Evolutionary conservation across 2,797 vertebrate species (phyloP).

Genomic region (Alectoris magna): DNA sequence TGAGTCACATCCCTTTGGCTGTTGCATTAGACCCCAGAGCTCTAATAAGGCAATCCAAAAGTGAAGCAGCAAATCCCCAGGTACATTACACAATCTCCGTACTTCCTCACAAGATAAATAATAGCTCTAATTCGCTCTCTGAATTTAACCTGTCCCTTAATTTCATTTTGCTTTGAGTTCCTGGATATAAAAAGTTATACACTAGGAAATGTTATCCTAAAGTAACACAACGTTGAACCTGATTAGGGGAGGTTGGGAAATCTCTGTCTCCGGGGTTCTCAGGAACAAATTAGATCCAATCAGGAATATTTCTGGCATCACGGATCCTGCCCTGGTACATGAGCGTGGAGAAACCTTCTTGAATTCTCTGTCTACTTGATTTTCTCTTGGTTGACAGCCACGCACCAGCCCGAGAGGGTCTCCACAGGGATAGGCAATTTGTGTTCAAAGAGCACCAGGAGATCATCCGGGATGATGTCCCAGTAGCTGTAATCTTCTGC

Average conservation of each 20-base stretch:
- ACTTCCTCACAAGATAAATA: not conserved
- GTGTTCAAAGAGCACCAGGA: not conserved
- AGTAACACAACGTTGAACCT: not conserved
- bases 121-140: not conserved
- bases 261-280: not conserved
- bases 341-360: not conserved
- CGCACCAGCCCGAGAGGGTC: not conserved
- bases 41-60: not conserved
- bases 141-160: not conserved
- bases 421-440: not conserved
- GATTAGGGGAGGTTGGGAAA: not conserved
- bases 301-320: not conserved
- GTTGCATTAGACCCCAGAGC: not conserved
- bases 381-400: not conserved
- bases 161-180: not conserved
- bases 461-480: not conserved
- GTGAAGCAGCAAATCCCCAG: not conserved
- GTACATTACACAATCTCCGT: fast-evolving
- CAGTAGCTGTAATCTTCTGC: not conserved
- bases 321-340: not conserved
- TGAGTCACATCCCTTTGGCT: not conserved
- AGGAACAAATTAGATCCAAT: not conserved
- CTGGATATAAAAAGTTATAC: not conserved
- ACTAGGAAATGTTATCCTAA: not conserved
- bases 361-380: not conserved